Percentiles rank a stretch among this genome's conserved stretches.
Conservation (phyloP, 2,888 invertebrate species). For the Lasioglossum leucozonium region DNA sequence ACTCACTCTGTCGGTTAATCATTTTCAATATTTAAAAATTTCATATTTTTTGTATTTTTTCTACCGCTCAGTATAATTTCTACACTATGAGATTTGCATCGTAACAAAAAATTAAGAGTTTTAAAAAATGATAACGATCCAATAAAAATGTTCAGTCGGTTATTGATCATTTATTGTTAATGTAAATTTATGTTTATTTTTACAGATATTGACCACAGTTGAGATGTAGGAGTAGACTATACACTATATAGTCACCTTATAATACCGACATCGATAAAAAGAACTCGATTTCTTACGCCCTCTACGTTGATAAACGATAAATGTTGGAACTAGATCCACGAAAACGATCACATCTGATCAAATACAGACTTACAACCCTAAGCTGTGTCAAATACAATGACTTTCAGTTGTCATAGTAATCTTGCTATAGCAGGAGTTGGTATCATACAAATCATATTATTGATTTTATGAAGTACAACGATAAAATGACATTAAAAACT, state of each 20-base stretch:
- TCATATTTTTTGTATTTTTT: neutral
- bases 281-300: no score
- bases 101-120: neutral
- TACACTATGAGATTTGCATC: neutral
- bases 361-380: no score
- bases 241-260: no score
- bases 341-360: no score
- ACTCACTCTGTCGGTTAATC: constrained; percentile 5
- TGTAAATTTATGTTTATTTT: neutral
- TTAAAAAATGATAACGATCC: neutral
- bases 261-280: neutral
- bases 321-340: no score
- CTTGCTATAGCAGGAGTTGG: neutral
- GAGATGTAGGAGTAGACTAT: no score
- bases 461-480: neutral
- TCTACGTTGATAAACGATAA: no score
- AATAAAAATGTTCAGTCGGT: neutral
- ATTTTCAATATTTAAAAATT: neutral
- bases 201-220: no score
- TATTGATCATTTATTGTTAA: neutral
- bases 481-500: neutral
- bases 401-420: no score
- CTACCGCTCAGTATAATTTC: neutral
- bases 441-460: neutral
- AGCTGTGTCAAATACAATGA: no score